Evolutionary conservation across 2,113 vertebrate species (phyloP).

Genomic region (Sciurus niger): DNA sequence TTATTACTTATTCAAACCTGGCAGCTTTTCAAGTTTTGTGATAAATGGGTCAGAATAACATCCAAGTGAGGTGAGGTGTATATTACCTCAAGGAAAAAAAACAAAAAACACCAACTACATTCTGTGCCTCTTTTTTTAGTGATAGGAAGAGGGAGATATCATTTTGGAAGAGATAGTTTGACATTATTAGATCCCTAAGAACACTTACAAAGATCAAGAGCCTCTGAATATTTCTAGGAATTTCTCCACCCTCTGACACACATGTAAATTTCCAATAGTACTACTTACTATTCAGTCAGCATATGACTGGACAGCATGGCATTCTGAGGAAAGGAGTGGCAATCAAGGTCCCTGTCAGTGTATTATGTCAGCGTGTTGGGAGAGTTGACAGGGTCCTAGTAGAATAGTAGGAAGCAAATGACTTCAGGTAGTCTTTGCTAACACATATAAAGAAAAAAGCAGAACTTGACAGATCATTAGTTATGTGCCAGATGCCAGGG

Average conservation of each 20-base stretch:
- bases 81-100: neutral
- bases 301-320: neutral
- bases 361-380: neutral
- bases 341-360: neutral
- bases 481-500: neutral
- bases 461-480: neutral
- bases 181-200: neutral
- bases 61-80: neutral
- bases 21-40: neutral
- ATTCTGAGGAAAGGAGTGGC: neutral
- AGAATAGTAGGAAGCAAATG: neutral
- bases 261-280: neutral
- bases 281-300: neutral
- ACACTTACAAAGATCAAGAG: neutral
- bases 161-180: neutral
- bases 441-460: neutral
- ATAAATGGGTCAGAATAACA: conserved; percentile 20
- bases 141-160: neutral
- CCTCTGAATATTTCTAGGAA: conserved; percentile 6
- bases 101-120: neutral
- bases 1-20: neutral
- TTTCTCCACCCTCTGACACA: neutral
- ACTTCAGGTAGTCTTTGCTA: conserved; percentile 1
- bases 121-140: neutral
- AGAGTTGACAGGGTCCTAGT: neutral